These are phyloP conservation scores for Cricetomys ansorgei DNA, from an alignment of 2,113 vertebrate genomes.

Conservation along the genomic window DNA sequence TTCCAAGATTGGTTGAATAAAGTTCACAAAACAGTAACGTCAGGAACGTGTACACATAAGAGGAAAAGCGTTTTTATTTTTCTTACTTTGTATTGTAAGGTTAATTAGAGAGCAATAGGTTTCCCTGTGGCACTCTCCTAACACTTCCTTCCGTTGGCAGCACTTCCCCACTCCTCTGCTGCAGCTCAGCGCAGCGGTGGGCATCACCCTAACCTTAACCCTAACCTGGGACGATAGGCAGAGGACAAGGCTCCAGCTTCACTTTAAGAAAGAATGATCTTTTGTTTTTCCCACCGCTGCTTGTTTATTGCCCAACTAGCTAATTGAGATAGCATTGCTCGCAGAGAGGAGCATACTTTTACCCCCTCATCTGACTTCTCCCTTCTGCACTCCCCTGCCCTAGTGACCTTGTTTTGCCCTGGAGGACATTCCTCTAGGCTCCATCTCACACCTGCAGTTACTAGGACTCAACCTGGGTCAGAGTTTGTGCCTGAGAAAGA, in stretches of 20 bases:
- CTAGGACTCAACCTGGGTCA: neutral
- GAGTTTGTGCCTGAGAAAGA: neutral
- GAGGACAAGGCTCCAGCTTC: neutral
- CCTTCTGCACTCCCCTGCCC: neutral
- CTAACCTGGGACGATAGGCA: too few species aligned
- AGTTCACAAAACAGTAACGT: constrained; percentile 13
- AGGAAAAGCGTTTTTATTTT: neutral
- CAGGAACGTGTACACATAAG: neutral
- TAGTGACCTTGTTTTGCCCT: neutral
- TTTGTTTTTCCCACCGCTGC: neutral
- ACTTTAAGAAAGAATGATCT: neutral
- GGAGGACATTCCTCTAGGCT: neutral
- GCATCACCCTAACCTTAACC: too few species aligned
- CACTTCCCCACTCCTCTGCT: neutral
- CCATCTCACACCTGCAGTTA: neutral
- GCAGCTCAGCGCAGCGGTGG: neutral
- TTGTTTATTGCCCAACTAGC: neutral
- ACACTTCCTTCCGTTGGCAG: neutral
- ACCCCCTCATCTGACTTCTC: neutral
- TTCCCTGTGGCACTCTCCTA: neutral
- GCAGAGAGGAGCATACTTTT: neutral
- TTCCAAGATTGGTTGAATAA: neutral
- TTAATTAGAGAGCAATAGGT: neutral
- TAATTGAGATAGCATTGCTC: neutral
- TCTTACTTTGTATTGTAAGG: neutral